Evolutionary conservation across 2,888 invertebrate species (phyloP).

Genomic region (Epinotia ramella): DNA sequence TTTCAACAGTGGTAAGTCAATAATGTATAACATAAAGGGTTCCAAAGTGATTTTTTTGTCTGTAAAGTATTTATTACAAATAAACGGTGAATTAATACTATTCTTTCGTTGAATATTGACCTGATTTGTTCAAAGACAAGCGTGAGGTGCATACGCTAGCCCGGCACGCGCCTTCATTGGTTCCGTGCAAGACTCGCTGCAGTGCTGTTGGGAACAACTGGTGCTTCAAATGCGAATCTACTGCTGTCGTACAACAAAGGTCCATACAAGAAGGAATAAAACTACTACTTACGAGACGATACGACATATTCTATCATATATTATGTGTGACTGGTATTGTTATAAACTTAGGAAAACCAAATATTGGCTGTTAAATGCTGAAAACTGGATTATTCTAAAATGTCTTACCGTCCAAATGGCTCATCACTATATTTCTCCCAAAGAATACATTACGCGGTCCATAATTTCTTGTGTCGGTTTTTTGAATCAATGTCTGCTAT

Average conservation of each 20-base stretch:
- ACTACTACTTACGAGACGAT: slow-evolving; percentile 9
- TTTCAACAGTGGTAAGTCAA: slow-evolving; percentile 79
- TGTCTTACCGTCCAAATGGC: neutral
- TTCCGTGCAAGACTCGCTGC: slow-evolving; percentile 65
- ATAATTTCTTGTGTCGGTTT: neutral
- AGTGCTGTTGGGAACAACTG: slow-evolving; percentile 62
- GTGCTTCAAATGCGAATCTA: slow-evolving; percentile 63
- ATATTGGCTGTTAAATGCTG: slow-evolving; percentile 8
- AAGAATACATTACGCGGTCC: neutral
- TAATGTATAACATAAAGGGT: slow-evolving; percentile 80
- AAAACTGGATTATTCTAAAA: neutral
- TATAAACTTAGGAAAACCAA: neutral
- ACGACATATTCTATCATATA: slow-evolving; percentile 1
- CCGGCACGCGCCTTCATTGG: slow-evolving; percentile 62
- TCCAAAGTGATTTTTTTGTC: slow-evolving; percentile 65
- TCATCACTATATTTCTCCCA: neutral
- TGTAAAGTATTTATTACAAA: slow-evolving; percentile 79
- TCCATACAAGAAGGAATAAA: slow-evolving; percentile 40
- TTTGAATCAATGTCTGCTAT: neutral
- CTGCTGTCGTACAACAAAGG: slow-evolving; percentile 46
- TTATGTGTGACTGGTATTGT: neutral
- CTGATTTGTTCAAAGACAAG: slow-evolving; percentile 73
- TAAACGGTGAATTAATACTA: slow-evolving; percentile 76
- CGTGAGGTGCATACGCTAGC: slow-evolving; percentile 59
- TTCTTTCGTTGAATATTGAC: slow-evolving; percentile 75